Evolutionary conservation across 2,888 invertebrate genomes (phyloP), one percentile per base, ranked within the genome.

Genomic region (Busseola fusca): DNA sequence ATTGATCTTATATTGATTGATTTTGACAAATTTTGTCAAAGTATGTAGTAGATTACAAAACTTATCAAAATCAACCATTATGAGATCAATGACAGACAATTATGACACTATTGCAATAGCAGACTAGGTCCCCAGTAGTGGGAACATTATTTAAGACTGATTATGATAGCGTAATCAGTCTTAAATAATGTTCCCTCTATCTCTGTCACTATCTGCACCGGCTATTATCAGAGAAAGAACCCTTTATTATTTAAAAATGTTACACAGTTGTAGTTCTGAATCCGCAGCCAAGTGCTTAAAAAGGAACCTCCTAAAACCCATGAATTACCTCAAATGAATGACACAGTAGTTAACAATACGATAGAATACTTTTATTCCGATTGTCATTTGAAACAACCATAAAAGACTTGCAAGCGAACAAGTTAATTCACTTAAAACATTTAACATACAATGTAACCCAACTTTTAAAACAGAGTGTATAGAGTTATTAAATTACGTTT

Each of bases 401-500:
- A 37, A 40, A 50, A 45, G 4, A 56, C 37, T 63, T 40, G 45
- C 63, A 78, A 64, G 52, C 57, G 58, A 64, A 66, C 58, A 69
- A 58, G 40, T 59, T 40, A 25, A 64, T 58, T 54, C 16, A 60
- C 60, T 40, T 58, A 34, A 56, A 25, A 68, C 56, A 78, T 78
- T 72, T 45, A 54, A 65, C 69, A 65, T 60, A 83, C 80, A 83
- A 79, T 78, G 79, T 74, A 83, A 83, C 18, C 27, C 48, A 76
- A 75, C 64, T 76, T 80, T 80, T 64, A 81, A 83, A 83, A 75
- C 75, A 62, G 50, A 45, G 62, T 73, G 56, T 68, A 74, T 64
- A 63, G 69, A 78, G 80, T 80, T 86, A 84, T 87, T 85, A 85
- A 87, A 83, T 85, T 78, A 87, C 81, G 84, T 87, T 87, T 87